phyloP scores from a whole-genome alignment of 1,140 invertebrate genomes.

The Callitettix versicolor region DNA sequence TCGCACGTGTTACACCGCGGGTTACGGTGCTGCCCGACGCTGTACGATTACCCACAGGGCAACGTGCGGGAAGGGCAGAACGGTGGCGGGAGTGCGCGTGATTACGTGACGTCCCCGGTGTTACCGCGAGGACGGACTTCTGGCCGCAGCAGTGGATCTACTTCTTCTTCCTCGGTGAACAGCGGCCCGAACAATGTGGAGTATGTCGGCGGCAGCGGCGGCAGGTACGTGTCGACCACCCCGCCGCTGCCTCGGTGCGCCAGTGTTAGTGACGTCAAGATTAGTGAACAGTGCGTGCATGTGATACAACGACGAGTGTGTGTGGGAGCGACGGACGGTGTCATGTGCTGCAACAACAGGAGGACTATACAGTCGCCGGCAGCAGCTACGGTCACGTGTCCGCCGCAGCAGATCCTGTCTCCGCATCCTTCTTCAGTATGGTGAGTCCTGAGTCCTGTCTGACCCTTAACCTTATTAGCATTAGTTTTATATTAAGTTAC shows the following conservation, averaged over 20 bases:
- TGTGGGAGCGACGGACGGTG: neutral
- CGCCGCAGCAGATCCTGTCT: no score
- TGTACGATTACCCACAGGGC: conserved; percentile 1
- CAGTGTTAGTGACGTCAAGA: conserved; percentile 12
- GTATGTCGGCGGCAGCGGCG: conserved; percentile 15
- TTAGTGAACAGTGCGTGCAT: no score
- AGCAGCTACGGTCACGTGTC: no score
- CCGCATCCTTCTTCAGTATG: no score
- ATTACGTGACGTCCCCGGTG: conserved; percentile 3
- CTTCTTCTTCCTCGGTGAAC: neutral
- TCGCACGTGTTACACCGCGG: neutral
- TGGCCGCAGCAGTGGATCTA: neutral
- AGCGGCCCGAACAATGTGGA: conserved; percentile 4
- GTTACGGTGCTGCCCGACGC: neutral
- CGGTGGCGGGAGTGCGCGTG: conserved; percentile 1
- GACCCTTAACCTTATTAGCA: no score
- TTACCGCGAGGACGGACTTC: neutral
- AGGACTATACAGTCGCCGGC: no score
- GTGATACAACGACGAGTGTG: no score
- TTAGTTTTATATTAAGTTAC: no score
- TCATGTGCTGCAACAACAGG: no score
- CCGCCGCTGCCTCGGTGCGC: conserved; percentile 9
- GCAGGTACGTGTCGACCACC: conserved; percentile 10
- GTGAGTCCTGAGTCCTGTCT: no score
- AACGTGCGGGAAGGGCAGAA: neutral